Evolutionary conservation across 2,888 invertebrate genomes (phyloP).

Genomic region (Petrolisthes manimaculis): DNA sequence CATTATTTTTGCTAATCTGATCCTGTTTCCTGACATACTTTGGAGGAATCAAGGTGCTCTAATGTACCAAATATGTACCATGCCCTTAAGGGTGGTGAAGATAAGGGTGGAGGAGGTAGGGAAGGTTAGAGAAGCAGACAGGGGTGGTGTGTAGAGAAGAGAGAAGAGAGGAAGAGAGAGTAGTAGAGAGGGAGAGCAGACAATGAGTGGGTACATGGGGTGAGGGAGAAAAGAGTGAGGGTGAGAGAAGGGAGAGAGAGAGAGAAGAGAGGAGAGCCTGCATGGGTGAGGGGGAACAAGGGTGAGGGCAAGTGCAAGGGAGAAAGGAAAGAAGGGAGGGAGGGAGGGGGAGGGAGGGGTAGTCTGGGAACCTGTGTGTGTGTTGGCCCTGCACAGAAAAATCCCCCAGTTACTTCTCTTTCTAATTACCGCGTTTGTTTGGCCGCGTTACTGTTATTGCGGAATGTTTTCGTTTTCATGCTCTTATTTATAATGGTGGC

Average conservation of each 20-base stretch:
- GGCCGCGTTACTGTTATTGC: slow-evolving; percentile 47
- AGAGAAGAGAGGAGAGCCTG: neutral
- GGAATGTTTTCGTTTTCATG: slow-evolving; percentile 41
- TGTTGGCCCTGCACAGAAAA: slow-evolving; percentile 23
- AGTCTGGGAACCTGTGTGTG: slow-evolving; percentile 17
- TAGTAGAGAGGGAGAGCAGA: neutral
- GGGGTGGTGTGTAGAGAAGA: neutral
- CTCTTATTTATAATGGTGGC: slow-evolving; percentile 43
- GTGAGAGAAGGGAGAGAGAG: neutral
- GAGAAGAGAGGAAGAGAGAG: neutral
- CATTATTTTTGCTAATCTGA: too few species aligned
- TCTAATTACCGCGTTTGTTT: slow-evolving; percentile 48
- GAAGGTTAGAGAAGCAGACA: neutral
- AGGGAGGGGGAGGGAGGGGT: slow-evolving; percentile 17
- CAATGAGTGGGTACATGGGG: neutral
- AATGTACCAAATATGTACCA: too few species aligned
- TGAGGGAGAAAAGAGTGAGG: neutral
- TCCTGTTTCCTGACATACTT: too few species aligned
- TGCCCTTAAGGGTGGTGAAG: too few species aligned
- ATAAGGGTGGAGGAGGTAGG: neutral
- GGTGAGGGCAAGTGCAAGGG: neutral
- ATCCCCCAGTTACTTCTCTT: slow-evolving; percentile 37
- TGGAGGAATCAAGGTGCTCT: too few species aligned
- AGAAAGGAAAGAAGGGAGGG: slow-evolving; percentile 3
- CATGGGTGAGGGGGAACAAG: neutral